phyloP scores from a whole-genome alignment of 2,797 vertebrate genomes.

The Zalophus californianus region DNA sequence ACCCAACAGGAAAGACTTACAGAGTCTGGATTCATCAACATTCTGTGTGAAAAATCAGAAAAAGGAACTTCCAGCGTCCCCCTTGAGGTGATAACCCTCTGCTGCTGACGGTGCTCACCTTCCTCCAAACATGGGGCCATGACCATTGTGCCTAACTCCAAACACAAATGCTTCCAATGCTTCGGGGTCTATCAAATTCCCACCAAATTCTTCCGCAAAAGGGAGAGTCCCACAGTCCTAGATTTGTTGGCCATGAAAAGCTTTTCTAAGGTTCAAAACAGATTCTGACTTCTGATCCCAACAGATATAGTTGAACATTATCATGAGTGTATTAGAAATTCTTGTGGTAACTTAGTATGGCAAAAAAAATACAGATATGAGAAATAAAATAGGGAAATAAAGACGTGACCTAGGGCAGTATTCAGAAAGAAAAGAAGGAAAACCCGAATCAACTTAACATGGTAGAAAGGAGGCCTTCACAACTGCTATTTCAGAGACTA shows the following conservation, averaged over 20 bases:
- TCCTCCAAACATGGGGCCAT: neutral
- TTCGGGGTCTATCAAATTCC: neutral
- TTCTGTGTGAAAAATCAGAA: neutral
- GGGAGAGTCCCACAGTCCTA: neutral
- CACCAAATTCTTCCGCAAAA: neutral
- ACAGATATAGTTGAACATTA: neutral
- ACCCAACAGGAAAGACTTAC: neutral
- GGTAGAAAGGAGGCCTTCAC: neutral
- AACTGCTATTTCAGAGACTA: constrained; percentile 6
- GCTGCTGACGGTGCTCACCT: neutral
- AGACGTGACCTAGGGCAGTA: neutral
- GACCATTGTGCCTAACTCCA: neutral
- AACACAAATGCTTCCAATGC: neutral
- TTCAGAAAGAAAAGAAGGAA: neutral
- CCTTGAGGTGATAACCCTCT: neutral
- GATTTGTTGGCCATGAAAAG: neutral
- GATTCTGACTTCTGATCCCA: neutral
- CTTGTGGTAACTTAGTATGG: neutral
- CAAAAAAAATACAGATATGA: neutral
- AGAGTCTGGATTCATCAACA: neutral
- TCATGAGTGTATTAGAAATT: neutral
- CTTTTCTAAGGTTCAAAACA: neutral
- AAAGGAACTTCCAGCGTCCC: neutral
- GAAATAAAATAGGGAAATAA: neutral
- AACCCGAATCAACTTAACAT: neutral